These are phyloP conservation scores for Vidua macroura DNA, from an alignment of 2,113 vertebrate species.

Conservation along the genomic window DNA sequence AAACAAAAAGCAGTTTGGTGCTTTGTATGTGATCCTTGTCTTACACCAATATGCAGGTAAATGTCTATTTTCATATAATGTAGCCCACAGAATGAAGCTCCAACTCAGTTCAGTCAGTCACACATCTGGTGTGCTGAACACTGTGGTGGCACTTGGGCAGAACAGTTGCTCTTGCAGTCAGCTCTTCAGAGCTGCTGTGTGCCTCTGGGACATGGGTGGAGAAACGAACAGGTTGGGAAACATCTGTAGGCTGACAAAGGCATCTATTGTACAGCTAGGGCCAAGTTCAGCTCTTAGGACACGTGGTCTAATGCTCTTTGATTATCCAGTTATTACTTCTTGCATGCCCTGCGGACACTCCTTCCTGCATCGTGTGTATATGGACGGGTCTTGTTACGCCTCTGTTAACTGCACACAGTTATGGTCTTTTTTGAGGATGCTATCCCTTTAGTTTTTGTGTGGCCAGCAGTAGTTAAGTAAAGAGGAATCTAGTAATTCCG, in stretches of 20 bases:
- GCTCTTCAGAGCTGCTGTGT: neutral
- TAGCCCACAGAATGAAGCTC: rapidly evolving
- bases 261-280: neutral
- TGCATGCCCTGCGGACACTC: neutral
- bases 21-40: neutral
- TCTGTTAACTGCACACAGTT: neutral
- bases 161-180: rapidly evolving
- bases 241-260: neutral
- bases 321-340: neutral
- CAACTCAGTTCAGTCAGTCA: neutral
- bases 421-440: rapidly evolving
- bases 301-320: neutral
- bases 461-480: neutral
- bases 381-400: rapidly evolving
- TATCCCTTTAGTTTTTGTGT: neutral
- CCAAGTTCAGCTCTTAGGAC: neutral
- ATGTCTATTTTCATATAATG: rapidly evolving
- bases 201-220: neutral
- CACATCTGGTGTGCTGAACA: rapidly evolving
- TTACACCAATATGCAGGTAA: rapidly evolving
- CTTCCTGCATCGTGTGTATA: rapidly evolving
- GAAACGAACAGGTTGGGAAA: neutral
- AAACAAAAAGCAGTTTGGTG: neutral
- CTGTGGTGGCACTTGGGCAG: neutral
- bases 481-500: neutral